These are phyloP conservation scores for Callionymus lyra DNA, from an alignment of 2,113 vertebrate genomes.

Conservation along the genomic window DNA sequence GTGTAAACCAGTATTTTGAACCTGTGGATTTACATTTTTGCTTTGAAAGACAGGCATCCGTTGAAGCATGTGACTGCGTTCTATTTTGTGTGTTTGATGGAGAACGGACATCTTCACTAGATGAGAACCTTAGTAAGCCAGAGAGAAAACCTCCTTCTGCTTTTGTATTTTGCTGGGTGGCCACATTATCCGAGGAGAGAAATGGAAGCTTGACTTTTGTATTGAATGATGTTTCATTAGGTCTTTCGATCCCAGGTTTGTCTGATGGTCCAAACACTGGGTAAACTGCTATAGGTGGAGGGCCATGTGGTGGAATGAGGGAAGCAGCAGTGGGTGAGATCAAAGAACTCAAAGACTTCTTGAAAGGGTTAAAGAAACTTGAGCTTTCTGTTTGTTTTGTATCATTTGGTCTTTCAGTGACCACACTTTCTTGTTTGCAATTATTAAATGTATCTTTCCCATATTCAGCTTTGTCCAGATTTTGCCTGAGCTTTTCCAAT, in stretches of 20 bases:
- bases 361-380: slow-evolving; percentile 78
- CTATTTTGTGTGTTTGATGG: slow-evolving; percentile 26
- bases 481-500: slow-evolving; percentile 23
- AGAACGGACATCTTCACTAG: slow-evolving; percentile 46
- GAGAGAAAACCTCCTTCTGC: slow-evolving; percentile 49
- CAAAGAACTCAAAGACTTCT: slow-evolving; percentile 79
- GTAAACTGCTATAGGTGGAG: slow-evolving; percentile 52
- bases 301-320: slow-evolving; percentile 43
- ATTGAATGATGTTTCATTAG: slow-evolving; percentile 52
- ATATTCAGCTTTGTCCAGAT: slow-evolving; percentile 9
- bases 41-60: slow-evolving; percentile 4
- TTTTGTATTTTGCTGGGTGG: slow-evolving; percentile 35
- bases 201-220: slow-evolving; percentile 66
- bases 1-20: slow-evolving; percentile 19
- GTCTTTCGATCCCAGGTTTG: slow-evolving; percentile 38
- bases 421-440: slow-evolving; percentile 14
- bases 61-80: slow-evolving; percentile 15
- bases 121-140: slow-evolving; percentile 58
- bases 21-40: slow-evolving; percentile 10
- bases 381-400: slow-evolving; percentile 32
- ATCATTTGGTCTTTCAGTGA: slow-evolving; percentile 3
- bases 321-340: slow-evolving; percentile 55
- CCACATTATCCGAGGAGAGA: slow-evolving; percentile 54
- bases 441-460: slow-evolving; percentile 13
- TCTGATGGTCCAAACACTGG: slow-evolving; percentile 64